Evolutionary conservation across 2,113 vertebrate species (phyloP).

Genomic region (Peromyscus polionotus): DNA sequence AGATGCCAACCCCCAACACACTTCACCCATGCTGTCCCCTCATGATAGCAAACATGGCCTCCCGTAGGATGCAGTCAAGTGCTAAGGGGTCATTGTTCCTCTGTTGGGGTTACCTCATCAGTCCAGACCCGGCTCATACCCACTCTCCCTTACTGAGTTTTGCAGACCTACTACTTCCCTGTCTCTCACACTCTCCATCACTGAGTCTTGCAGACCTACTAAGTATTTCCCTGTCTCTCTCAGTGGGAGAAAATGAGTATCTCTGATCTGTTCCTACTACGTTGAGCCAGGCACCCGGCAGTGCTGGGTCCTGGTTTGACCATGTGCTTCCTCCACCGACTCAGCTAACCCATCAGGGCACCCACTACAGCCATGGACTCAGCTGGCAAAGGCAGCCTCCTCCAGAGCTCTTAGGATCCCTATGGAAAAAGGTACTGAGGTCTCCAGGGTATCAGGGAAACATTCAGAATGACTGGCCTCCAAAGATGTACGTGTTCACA

Average conservation of each 20-base stretch:
- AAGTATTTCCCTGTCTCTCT: background rate
- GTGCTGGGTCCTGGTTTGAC: background rate
- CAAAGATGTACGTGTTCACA: background rate
- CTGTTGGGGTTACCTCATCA: background rate
- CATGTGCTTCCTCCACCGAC: background rate
- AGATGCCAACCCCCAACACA: background rate
- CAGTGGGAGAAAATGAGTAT: background rate
- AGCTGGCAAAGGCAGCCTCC: background rate
- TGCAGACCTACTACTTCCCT: background rate
- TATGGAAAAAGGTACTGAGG: background rate
- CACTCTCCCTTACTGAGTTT: background rate
- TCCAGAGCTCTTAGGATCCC: background rate
- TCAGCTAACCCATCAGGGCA: background rate
- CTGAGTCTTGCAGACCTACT: background rate
- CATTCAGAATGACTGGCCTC: background rate
- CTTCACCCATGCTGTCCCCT: background rate
- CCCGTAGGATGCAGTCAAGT: background rate
- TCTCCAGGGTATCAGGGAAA: background rate
- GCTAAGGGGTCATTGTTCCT: background rate
- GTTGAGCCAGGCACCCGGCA: background rate
- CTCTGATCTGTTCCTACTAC: background rate
- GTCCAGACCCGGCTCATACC: too few species aligned
- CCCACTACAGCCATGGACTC: background rate
- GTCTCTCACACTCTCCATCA: background rate
- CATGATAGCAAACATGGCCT: background rate